Evolutionary conservation across 1,140 invertebrate genomes (phyloP), one percentile per base, ranked within the genome.

Genomic region (Aphaenogaster ashmeadi): DNA sequence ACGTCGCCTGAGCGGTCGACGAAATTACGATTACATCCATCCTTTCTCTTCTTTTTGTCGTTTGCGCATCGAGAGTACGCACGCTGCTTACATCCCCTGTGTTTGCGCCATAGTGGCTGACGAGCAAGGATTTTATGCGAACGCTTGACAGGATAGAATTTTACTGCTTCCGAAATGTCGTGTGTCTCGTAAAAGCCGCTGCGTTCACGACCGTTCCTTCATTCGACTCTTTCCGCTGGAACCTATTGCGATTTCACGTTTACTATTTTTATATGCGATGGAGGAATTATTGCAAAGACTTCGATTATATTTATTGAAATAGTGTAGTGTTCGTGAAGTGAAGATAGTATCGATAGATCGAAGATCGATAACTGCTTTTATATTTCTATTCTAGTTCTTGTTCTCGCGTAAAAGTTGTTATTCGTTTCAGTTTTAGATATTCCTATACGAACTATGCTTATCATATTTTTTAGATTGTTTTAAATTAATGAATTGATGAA

Each of bases 91-190:
- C 60, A 21, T 15, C 27, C 21, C 38, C n/a, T 13, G 44, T 58
- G 52, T 87, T 89, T 88, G 52, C 89, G 71, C 33, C 58, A 44
- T 41, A 41, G 81, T 47, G 64, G 52, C 47, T 54, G 74, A 8
- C 81, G 56, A 66, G 81, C n/a, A 71, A 74, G 66, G 72, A 91
- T 91, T 92, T 92, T 92, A 93, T 88, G 89, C 87, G 92, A 88
- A 86, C 87, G 91, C 86, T 92, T 92, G 92, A 92, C 91, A 90
- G 91, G 88, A 86, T 88, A 80, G 87, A 92, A 92, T 93, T 93
- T 93, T 93, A 93, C 88, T 88, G 88, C 92, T 90, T 92, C 89
- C 89, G 89, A 92, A 93, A 92, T 89, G 87, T 90, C 87, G 69
- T 72, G 69, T 72, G 64, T 81, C 92, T 93, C 92, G 80, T 93